Percentiles rank a stretch among this genome's conserved stretches.
phyloP scores from a whole-genome alignment of 2,888 invertebrate genomes.

The Lithodes maja region DNA sequence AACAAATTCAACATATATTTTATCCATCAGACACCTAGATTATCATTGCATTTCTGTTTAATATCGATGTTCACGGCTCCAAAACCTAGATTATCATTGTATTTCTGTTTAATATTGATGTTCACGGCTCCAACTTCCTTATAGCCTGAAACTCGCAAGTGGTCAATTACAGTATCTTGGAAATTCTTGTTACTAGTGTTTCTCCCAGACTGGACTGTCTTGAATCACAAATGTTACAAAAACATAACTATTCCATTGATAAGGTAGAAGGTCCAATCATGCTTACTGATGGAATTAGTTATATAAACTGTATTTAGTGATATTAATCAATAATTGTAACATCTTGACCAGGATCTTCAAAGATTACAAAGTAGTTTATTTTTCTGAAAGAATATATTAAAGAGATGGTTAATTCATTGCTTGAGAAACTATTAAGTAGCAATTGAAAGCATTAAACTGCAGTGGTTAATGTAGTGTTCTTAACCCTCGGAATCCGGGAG shows the following conservation, averaged over 20 bases:
- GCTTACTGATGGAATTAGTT: constrained; percentile 45
- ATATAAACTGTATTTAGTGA: constrained; percentile 47
- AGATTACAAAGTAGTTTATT: constrained; percentile 63
- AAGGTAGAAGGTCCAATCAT: constrained; percentile 39
- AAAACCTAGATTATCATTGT: no score
- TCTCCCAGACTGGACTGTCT: constrained; percentile 51
- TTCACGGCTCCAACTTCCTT: no score
- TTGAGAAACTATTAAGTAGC: constrained; percentile 52
- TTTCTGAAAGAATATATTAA: constrained; percentile 52
- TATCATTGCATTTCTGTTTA: no score
- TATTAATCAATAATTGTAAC: constrained; percentile 51
- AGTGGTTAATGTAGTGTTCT: constrained; percentile 45
- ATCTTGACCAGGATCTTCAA: constrained; percentile 29
- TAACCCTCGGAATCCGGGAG: no score
- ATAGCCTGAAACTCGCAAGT: no score
- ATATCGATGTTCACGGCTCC: no score
- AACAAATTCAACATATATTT: no score
- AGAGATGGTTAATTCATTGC: constrained; percentile 39
- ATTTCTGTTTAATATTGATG: no score
- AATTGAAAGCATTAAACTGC: constrained; percentile 38
- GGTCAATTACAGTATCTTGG: no score
- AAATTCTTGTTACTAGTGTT: constrained; percentile 19
- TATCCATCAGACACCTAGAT: no score
- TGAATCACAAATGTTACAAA: constrained; percentile 58
- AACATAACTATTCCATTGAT: constrained; percentile 47